These are phyloP conservation scores for Candoia aspera DNA, from an alignment of 2,113 vertebrate genomes.

Conservation along the genomic window DNA sequence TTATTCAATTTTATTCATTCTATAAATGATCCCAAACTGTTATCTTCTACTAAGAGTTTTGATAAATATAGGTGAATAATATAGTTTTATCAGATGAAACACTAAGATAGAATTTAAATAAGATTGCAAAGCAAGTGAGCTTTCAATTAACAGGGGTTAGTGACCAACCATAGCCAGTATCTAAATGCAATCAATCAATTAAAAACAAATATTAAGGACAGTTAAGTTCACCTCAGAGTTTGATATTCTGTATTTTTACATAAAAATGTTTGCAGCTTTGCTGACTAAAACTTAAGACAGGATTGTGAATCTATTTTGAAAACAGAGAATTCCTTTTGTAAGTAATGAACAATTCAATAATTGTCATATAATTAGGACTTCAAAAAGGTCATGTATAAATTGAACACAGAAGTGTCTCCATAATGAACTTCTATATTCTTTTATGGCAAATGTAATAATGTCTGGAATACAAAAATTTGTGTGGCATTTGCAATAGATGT, in stretches of 20 bases:
- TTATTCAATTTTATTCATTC: not conserved
- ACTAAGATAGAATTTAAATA: no score
- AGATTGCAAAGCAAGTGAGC: not conserved
- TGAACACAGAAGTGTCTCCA: not conserved
- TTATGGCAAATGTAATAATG: not conserved
- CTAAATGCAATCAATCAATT: not conserved
- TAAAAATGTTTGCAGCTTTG: not conserved
- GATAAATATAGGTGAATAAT: no score
- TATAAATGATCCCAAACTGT: not conserved
- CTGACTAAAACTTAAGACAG: not conserved
- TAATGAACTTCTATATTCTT: constrained; percentile 9
- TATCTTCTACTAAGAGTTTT: no score
- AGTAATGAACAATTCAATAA: constrained; percentile 5
- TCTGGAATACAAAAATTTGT: not conserved
- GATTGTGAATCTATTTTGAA: not conserved
- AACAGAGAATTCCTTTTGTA: not conserved
- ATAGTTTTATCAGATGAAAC: no score
- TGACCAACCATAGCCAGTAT: not conserved
- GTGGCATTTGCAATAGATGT: no score
- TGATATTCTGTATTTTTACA: not conserved
- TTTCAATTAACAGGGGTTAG: not conserved
- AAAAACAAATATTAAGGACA: not conserved
- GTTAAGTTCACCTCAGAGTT: not conserved
- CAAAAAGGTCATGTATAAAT: not conserved
- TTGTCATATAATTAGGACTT: not conserved